Base-by-base conservation (phyloP, 2,113 vertebrate species). In the Mustela lutreola region DNA sequence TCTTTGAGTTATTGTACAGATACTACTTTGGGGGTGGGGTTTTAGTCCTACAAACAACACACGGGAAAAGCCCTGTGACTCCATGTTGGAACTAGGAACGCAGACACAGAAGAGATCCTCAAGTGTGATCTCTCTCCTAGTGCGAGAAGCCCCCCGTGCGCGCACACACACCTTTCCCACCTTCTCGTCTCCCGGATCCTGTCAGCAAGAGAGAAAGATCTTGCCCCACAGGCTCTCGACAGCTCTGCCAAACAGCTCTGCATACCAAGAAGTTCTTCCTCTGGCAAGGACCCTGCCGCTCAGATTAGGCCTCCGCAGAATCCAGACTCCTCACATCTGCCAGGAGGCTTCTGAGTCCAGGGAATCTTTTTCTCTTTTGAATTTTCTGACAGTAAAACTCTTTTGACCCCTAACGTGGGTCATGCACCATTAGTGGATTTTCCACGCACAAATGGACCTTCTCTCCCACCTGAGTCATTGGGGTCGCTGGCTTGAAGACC, bases 181-280 rank as follows among this genome's bases (percentile, higher is more conserved):
- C 60, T 33, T 33, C 45, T 16, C 0, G 14, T 45, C 24, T 53
- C 42, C 45, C 71, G 53, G 73, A 75, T 85, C 71, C 28, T 71
- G 11, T 53, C 8, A 2, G 21, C 6, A 4, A 56, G 14, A 7
- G 28, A 39, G 12, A 39, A 60, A 33, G 6, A 56, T 53, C 4
- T 48, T 31, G 48, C 16, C 1, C 11, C 45, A 28, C 28, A 62
- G n/a, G 26, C 28, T 10, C 15, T n/a, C 75, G 28, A 50, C n/a
- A 58, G 2, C 31, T 62, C 42, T 28, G 2, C 19, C 18, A 2
- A 28, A 9, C 0, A 2, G 16, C 50, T 75, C 22, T 75, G 2
- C 36, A 18, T 12, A 62, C 76, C 36, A 36, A 12, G 15, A 53
- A 63, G 53, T 31, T 53, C 92, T 31, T 71, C 56, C 63, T 65